Evolutionary conservation across 2,113 vertebrate genomes (phyloP).

Genomic region (Podarcis muralis): DNA sequence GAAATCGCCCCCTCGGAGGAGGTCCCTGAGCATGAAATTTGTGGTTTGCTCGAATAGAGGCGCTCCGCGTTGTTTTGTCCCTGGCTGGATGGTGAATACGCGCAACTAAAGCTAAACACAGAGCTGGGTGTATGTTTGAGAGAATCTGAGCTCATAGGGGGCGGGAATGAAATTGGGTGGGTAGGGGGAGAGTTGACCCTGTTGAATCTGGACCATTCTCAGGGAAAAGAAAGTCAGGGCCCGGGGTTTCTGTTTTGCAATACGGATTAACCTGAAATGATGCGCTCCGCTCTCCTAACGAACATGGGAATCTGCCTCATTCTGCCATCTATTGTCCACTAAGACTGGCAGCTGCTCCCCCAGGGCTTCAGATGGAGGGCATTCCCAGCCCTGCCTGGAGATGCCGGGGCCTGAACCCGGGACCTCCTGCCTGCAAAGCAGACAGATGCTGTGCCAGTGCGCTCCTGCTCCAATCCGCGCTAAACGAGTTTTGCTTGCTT

Average conservation of each 20-base stretch:
- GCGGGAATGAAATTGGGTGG: no score
- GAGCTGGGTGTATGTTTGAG: no score
- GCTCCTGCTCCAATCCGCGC: not conserved
- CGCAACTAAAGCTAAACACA: not conserved
- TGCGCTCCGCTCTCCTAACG: no score
- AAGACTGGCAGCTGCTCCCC: no score
- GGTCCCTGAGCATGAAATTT: not conserved
- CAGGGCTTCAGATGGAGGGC: no score
- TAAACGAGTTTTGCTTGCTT: not conserved
- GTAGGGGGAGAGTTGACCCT: not conserved
- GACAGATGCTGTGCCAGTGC: no score
- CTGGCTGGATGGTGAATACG: not conserved
- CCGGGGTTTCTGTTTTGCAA: no score
- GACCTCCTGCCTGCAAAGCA: no score
- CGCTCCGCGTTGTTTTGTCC: not conserved
- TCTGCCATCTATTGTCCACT: no score
- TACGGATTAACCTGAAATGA: no score
- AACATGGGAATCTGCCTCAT: no score
- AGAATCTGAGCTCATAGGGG: not conserved
- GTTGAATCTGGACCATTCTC: not conserved
- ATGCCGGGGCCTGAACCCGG: no score
- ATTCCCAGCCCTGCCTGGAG: not conserved
- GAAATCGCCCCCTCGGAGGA: rapidly evolving
- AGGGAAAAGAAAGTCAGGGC: not conserved
- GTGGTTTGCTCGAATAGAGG: not conserved